Conservation (phyloP, 2,888 invertebrate genomes). For the Drosophila paucipuncta region DNA sequence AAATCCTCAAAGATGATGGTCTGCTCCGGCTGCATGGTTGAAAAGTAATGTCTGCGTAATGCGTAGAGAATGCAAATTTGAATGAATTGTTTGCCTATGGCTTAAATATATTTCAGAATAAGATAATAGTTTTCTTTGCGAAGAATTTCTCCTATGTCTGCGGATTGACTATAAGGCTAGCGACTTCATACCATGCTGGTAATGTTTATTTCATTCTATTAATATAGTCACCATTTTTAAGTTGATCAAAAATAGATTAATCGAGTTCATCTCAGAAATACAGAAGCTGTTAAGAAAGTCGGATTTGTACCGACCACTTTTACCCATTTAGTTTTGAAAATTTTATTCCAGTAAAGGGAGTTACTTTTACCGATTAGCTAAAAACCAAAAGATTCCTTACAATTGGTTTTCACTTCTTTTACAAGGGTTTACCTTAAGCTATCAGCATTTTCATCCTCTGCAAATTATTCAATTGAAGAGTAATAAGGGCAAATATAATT, state of each 20-base stretch:
- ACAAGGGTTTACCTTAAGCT: too few species aligned
- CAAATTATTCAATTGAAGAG: neutral
- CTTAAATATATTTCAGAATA: neutral
- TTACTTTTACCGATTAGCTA: neutral
- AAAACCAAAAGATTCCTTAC: neutral
- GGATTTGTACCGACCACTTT: neutral
- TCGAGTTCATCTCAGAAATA: neutral
- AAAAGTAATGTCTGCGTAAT: constrained; percentile 82
- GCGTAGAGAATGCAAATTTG: neutral
- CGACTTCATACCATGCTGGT: neutral
- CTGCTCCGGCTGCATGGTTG: constrained; percentile 80
- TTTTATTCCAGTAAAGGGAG: neutral
- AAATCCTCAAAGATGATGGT: constrained; percentile 84
- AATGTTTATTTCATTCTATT: neutral
- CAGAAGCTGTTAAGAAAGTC: neutral
- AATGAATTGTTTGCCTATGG: neutral
- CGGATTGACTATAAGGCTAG: neutral
- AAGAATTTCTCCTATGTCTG: neutral
- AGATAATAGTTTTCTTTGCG: neutral
- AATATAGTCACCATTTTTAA: neutral
- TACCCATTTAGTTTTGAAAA: neutral
- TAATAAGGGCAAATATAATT: neutral
- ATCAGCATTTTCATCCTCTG: neutral
- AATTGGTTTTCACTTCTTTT: neutral
- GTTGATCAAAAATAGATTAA: neutral